phyloP scores from a whole-genome alignment of 2,113 vertebrate genomes.

The Mastomys coucha region DNA sequence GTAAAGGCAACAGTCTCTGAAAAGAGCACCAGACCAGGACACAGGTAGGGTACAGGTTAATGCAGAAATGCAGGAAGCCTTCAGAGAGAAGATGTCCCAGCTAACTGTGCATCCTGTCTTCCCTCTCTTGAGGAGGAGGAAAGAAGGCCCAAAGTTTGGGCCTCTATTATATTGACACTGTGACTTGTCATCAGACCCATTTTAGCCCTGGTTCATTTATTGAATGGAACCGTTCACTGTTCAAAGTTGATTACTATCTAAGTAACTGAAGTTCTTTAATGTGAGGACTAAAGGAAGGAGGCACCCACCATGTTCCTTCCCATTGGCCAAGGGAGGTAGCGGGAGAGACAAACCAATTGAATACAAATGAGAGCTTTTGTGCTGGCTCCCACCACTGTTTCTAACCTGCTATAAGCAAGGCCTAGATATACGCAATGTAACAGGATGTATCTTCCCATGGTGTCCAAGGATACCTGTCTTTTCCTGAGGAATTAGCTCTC shows the following conservation, averaged over 20 bases:
- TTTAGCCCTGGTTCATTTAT: conserved; percentile 59
- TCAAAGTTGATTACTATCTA: conserved; percentile 60
- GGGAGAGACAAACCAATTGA: conserved; percentile 1
- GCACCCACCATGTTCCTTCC: not conserved
- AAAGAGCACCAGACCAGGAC: not conserved
- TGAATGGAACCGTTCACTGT: conserved; percentile 53
- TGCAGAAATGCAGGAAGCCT: not conserved
- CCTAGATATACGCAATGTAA: not conserved
- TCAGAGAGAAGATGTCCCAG: not conserved
- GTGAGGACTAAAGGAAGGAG: conserved; percentile 56
- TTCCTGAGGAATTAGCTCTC: not conserved
- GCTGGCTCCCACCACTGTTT: not conserved
- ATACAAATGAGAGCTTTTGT: not conserved
- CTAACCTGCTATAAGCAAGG: not conserved
- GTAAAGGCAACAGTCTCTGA: not conserved
- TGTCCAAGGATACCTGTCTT: not conserved
- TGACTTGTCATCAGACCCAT: conserved; percentile 54
- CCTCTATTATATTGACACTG: conserved; percentile 8
- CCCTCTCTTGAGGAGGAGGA: not conserved
- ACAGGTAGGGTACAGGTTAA: not conserved
- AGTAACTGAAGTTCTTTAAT: conserved; percentile 66
- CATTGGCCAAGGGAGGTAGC: conserved; percentile 25
- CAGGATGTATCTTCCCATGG: not conserved
- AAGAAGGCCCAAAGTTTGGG: not conserved
- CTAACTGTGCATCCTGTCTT: not conserved